Evolutionary conservation across 2,888 invertebrate species (phyloP), one percentile per base, ranked within the genome.

Genomic region (Galerucella calmariensis): DNA sequence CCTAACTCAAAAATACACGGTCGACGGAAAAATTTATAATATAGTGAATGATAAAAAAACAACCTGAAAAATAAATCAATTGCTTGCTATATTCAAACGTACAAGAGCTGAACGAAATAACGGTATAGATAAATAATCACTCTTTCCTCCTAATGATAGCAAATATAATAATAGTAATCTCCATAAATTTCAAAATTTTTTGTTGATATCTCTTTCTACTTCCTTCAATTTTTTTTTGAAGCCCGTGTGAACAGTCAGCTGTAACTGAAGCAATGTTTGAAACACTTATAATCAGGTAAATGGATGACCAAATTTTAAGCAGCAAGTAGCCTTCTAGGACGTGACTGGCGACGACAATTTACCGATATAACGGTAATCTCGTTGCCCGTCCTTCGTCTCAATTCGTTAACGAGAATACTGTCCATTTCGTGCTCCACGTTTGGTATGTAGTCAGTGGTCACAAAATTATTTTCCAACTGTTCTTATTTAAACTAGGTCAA

Each of bases 341-440:
- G 62, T 62, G 62, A 62, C 62, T 62, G 8, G 62, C 14, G 35
- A n/a, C 41, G 62, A 41, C 62, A 65, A 65, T 46, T 65, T 65
- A 65, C 63, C 63, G 63, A 65, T 65, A 20, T 46, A 65, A 65
- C 63, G 63, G 63, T 65, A 1, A 46, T 20, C 12, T 63, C 44
- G 16, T 56, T 16, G 20, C 41, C 63, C 63, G 63, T 63, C 63
- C 61, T 62, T 62, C 62, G 35, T 14, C n/a, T 16, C 16, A 46
- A 62, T 62, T 41, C 41, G 44, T 41, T 63, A 63, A 8, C n/a
- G 16, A 44, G 63, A 65, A 56, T 41, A 62, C 41, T 62, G 35
- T 62, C 62, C 35, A 62, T 62, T 62, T 62, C 41, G 62, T 61
- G 61, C 6, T 35, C 16, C 14, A 61, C 41, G 20, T 56, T 56